Evolutionary conservation across 2,797 vertebrate species (phyloP).

Genomic region (Rhinella marina): DNA sequence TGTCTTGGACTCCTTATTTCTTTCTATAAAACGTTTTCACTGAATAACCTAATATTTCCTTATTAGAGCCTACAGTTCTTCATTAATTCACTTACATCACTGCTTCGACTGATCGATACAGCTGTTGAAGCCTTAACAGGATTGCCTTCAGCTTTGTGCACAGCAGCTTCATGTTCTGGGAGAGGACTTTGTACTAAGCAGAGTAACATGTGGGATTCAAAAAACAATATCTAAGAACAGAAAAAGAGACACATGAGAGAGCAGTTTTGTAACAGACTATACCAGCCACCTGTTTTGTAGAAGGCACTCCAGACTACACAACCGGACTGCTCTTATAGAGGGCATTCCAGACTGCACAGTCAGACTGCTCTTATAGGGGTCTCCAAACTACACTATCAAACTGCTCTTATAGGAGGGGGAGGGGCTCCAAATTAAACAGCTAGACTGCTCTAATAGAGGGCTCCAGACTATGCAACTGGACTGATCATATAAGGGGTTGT

Average conservation of each 20-base stretch:
- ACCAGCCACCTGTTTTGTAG: not conserved
- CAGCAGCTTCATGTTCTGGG: conserved; percentile 59
- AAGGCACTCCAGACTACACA: not conserved
- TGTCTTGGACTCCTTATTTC: no score
- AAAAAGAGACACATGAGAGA: not conserved
- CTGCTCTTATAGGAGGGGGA: no score
- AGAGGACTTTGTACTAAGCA: conserved; percentile 78
- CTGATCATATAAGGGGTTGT: no score
- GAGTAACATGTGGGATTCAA: conserved; percentile 80
- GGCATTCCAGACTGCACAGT: no score
- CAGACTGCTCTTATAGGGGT: no score
- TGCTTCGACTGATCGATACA: not conserved
- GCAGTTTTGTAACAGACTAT: no score
- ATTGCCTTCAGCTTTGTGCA: conserved; percentile 5
- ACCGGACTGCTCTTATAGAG: not conserved
- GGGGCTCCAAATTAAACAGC: no score
- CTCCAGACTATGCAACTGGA: no score
- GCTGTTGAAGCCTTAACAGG: conserved; percentile 36
- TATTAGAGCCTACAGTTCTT: not conserved
- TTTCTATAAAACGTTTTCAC: not conserved
- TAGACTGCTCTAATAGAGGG: no score
- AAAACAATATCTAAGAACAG: conserved; percentile 75
- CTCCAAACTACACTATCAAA: no score
- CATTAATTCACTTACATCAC: conserved; percentile 28
- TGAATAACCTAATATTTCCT: not conserved